These are phyloP conservation scores for Polyommatus iphigenia DNA, from an alignment of 2,888 invertebrate species.

Conservation along the genomic window DNA sequence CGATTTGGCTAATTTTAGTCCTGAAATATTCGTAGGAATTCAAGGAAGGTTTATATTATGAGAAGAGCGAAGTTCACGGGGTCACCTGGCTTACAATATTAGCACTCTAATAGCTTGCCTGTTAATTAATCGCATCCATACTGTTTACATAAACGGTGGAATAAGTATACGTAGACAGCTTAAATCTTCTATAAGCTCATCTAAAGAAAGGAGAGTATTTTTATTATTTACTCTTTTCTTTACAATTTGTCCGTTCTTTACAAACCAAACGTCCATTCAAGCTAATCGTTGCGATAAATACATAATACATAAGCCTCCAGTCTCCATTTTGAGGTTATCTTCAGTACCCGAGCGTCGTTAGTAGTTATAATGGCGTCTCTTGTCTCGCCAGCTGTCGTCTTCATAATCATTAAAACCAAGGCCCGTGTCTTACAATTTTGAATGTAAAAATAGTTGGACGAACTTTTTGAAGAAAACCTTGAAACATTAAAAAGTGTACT, in stretches of 20 bases:
- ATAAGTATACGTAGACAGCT: too few relatives aligned
- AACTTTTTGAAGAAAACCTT: neutral
- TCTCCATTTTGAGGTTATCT: conserved; percentile 12
- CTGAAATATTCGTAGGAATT: too few relatives aligned
- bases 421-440: conserved; percentile 18
- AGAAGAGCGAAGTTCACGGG: too few relatives aligned
- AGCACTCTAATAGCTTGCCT: too few relatives aligned
- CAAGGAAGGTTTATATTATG: too few relatives aligned
- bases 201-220: too few relatives aligned
- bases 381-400: conserved; percentile 16
- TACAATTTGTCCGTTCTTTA: neutral
- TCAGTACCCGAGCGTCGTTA: conserved; percentile 5
- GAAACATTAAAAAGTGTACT: neutral
- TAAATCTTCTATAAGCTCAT: too few relatives aligned
- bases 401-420: conserved; percentile 16
- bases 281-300: neutral
- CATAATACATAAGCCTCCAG: neutral
- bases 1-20: too few relatives aligned
- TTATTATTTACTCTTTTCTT: too few relatives aligned
- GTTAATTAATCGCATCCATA: too few relatives aligned
- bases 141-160: too few relatives aligned
- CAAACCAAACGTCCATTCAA: neutral
- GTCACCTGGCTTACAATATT: too few relatives aligned
- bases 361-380: conserved; percentile 13
- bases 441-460: neutral